Percentiles rank a stretch among this genome's conserved stretches.
Evolutionary conservation across 1,140 invertebrate genomes (phyloP).

Genomic region (Teleogryllus occipitalis): DNA sequence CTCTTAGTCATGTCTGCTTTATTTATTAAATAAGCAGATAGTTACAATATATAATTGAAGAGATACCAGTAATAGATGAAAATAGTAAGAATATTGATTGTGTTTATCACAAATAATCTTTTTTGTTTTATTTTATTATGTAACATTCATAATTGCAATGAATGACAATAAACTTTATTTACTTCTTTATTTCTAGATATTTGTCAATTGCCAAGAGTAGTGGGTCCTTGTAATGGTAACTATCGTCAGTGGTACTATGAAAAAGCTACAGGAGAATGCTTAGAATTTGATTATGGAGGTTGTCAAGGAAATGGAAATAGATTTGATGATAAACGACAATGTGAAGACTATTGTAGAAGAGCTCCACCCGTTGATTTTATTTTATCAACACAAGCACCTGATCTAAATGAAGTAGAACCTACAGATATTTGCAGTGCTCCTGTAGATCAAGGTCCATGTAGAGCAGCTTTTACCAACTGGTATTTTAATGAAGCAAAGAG

Average conservation of each 20-base stretch:
- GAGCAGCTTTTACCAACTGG: slow-evolving; percentile 53
- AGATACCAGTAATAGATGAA: too few species aligned
- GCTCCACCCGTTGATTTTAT: not conserved
- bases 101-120: too few species aligned
- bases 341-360: slow-evolving; percentile 35
- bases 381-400: slow-evolving; percentile 8
- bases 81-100: too few species aligned
- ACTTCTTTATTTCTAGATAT: slow-evolving; percentile 41
- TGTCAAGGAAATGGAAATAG: slow-evolving; percentile 64
- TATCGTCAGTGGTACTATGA: slow-evolving; percentile 70
- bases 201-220: slow-evolving; percentile 60
- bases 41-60: too few species aligned
- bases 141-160: too few species aligned
- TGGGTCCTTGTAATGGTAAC: slow-evolving; percentile 61
- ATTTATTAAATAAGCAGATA: too few species aligned
- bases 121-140: too few species aligned
- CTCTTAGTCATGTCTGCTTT: too few species aligned
- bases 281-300: slow-evolving; percentile 58
- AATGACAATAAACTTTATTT: too few species aligned
- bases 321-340: slow-evolving; percentile 42
- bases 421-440: slow-evolving; percentile 51
- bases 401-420: slow-evolving; percentile 15
- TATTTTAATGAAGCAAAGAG: slow-evolving; percentile 58
- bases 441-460: slow-evolving; percentile 63
- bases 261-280: slow-evolving; percentile 48